Evolutionary conservation across 2,113 vertebrate species (phyloP), one percentile per base, ranked within the genome.

Genomic region (Alosa alosa): DNA sequence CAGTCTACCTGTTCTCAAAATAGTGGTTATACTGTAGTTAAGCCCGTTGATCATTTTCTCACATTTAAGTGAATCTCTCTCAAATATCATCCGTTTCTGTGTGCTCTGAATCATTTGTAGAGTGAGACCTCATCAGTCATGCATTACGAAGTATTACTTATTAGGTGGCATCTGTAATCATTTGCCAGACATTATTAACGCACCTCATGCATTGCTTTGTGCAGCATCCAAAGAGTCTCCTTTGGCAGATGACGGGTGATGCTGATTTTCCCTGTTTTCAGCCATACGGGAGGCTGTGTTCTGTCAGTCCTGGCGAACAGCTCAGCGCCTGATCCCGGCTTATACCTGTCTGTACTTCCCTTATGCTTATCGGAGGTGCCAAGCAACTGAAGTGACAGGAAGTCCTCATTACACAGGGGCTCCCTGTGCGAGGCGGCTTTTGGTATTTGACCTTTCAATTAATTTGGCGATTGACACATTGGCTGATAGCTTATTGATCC

Each of bases 401-500:
- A 1, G 6, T 31, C 8, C n/a, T 72, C 64, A 72, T 72, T 72
- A 72, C 1, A 25, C 31, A 0, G 64, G 3, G 64, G n/a, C n/a
- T 72, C 25, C 1, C n/a, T 25, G 6, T 64, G 9, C 20, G 9
- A 8, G 10, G 20, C 6, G 64, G 64, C 25, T 31, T 36, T 31
- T 10, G 64, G n/a, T 44, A 44, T 44, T 36, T 25, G 64, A 72
- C 64, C 64, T 72, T 72, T 72, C 64, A 72, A 72, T 72, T 10
- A 72, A 72, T 72, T 25, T 25, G 31, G 25, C 64, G 9, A 31
- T 36, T 31, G 64, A 15, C 64, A 72, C 25, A 72, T 72, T 72
- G 64, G 31, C 64, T 72, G 64, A 72, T 31, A 31, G 64, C 64
- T 31, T 72, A 72, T 72, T 72, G 64, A 72, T 72, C 64, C 64